These are phyloP conservation scores for Takifugu ocellatus DNA, from an alignment of 2,797 vertebrate species.

Conservation along the genomic window DNA sequence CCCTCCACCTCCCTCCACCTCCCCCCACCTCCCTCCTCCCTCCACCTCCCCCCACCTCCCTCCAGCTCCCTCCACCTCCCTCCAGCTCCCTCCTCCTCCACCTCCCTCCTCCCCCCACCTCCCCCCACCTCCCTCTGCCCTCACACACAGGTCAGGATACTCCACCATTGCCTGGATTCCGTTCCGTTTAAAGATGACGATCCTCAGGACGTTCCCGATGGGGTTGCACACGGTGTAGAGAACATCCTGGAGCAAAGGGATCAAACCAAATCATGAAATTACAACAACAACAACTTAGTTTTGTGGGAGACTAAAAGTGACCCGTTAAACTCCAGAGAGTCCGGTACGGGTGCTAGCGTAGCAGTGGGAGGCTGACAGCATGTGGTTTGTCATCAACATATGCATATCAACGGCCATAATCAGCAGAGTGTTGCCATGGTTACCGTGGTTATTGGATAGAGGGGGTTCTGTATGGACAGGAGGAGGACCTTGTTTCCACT, in stretches of 20 bases:
- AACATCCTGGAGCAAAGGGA: conserved; percentile 80
- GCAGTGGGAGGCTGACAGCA: too few relatives aligned
- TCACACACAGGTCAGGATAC: conserved; percentile 78
- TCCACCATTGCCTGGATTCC: conserved; percentile 99
- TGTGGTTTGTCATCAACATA: too few relatives aligned
- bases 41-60: too few relatives aligned
- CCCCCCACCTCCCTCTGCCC: too few relatives aligned
- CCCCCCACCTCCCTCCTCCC: too few relatives aligned
- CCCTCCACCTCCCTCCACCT: too few relatives aligned
- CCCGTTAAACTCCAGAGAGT: background rate
- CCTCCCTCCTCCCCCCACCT: too few relatives aligned
- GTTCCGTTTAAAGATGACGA: conserved; percentile 97
- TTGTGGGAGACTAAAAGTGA: too few relatives aligned
- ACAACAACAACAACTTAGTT: background rate
- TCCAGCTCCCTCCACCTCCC: too few relatives aligned
- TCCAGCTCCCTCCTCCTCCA: too few relatives aligned
- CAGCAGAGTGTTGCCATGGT: background rate
- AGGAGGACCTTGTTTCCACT: conserved; percentile 97
- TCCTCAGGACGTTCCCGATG: conserved; percentile 92
- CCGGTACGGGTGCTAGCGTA: too few relatives aligned
- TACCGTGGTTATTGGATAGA: conserved; percentile 97
- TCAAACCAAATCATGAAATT: background rate
- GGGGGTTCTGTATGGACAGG: conserved; percentile 96
- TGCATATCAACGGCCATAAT: too few relatives aligned
- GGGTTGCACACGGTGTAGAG: conserved; percentile 96